Evolutionary conservation across 1,140 invertebrate species (phyloP).

Genomic region (Fopius arisanus): DNA sequence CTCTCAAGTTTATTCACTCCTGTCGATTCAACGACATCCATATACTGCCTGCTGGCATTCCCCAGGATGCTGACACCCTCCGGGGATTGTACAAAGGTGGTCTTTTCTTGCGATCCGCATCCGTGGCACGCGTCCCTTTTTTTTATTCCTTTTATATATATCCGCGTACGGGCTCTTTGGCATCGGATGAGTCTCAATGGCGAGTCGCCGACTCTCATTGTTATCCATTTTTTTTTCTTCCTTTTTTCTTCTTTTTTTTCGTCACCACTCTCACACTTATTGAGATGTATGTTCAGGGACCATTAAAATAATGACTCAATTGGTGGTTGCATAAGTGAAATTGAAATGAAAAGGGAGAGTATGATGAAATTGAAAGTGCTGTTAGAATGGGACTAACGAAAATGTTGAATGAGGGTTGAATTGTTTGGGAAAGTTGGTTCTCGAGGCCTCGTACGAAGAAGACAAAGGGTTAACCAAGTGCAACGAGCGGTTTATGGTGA

Average conservation of each 20-base stretch:
- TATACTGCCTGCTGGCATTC: constrained; percentile 37
- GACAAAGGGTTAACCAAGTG: background rate
- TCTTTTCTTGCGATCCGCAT: constrained; percentile 37
- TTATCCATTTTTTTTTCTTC: background rate
- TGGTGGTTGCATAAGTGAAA: background rate
- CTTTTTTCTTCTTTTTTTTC: background rate
- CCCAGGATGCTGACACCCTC: constrained; percentile 38
- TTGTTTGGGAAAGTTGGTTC: too few species aligned
- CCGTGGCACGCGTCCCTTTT: constrained; percentile 1
- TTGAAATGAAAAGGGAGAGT: too few species aligned
- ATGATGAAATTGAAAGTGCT: too few species aligned
- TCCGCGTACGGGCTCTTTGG: background rate
- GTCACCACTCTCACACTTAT: too few species aligned
- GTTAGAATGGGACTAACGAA: too few species aligned
- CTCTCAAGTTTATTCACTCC: background rate
- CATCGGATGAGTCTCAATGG: constrained; percentile 24
- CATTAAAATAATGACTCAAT: background rate
- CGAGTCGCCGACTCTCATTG: background rate
- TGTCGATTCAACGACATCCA: constrained; percentile 10
- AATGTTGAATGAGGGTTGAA: too few species aligned
- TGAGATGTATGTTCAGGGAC: background rate
- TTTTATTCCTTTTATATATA: constrained; percentile 32
- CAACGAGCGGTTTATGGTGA: background rate
- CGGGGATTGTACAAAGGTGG: constrained; percentile 42
- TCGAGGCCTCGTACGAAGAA: too few species aligned